Percentiles rank a stretch among this genome's conserved stretches.
These are phyloP conservation scores for Physocephala rufipes DNA, from an alignment of 2,888 invertebrate genomes.

Conservation along the genomic window DNA sequence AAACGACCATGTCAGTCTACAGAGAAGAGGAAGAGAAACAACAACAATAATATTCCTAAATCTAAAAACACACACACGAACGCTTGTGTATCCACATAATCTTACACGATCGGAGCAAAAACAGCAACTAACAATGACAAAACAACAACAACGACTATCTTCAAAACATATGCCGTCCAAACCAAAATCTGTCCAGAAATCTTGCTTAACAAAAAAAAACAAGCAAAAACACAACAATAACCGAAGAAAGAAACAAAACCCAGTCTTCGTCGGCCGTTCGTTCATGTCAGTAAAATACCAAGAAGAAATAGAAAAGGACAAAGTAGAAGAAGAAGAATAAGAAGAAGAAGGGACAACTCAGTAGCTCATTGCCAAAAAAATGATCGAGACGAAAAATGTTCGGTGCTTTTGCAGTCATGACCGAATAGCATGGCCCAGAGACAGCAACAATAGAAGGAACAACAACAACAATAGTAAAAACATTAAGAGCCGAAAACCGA, in stretches of 20 bases:
- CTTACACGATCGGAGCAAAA: no score
- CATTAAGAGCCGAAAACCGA: no score
- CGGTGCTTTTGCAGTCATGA: background rate
- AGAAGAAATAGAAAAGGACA: background rate
- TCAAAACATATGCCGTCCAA: constrained; percentile 1
- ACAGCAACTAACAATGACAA: background rate
- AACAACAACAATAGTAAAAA: constrained; percentile 2
- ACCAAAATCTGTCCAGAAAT: constrained; percentile 24
- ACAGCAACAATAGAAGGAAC: constrained; percentile 3
- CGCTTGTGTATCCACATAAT: no score
- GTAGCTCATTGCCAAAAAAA: no score
- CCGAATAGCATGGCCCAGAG: no score
- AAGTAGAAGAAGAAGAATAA: no score
- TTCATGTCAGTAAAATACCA: background rate
- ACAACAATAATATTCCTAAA: background rate
- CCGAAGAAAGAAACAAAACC: background rate
- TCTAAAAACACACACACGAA: background rate
- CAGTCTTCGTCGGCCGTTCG: constrained; percentile 5
- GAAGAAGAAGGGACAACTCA: no score
- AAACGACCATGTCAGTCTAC: no score
- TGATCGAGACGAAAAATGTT: background rate
- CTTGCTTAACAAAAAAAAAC: constrained; percentile 16
- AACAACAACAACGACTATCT: constrained; percentile 7
- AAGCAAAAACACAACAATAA: constrained; percentile 8
- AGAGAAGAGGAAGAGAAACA: no score